Evolutionary conservation across 2,888 invertebrate species (phyloP), one percentile per base, ranked within the genome.

Genomic region (Ceramica pisi): DNA sequence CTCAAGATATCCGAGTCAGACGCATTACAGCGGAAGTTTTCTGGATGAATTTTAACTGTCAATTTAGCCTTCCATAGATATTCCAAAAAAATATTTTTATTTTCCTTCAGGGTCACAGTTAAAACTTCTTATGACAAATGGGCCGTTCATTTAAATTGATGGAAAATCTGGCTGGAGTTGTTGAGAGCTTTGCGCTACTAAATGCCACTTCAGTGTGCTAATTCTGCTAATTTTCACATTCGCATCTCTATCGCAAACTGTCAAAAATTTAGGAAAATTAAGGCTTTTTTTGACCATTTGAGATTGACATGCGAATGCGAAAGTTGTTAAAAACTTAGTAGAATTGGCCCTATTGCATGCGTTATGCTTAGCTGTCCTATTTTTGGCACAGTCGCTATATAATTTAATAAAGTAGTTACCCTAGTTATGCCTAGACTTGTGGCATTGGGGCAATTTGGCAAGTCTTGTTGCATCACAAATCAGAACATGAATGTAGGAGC

Each of bases 1-100:
- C 10, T 2, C 23, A 35, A 61, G 1, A 55, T 46, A 21, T 12
- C 7, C 0, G 26, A 77, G 44, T 53, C 26, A 76, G 21, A 67
- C 10, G 2, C n/a, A n/a, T 61, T 16, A 16, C 41, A 46, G n/a
- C 5, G 14, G 1, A 1, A 38, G 9, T n/a, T 35, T 21, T 2
- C 4, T 12, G 14, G 1, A 23, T 21, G 1, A 9, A 60, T 48
- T 3, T 16, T 46, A n/a, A 48, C 31, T 31, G 6, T 31, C 31
- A n/a, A 1, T 14, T 5, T 19, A 26, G 19, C 16, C 35, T 63
- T 10, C n/a, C 9, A 26, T n/a, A 0, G 23, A n/a, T 23, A 61
- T 12, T 23, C 9, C 6, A 63, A 62, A 0, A 9, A 6, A 2
- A 2, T 59, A 7, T 26, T 26, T 3, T 5, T 9, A 21, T 23